Evolutionary conservation across 2,113 vertebrate species (phyloP).

Genomic region (Otolemur garnettii): DNA sequence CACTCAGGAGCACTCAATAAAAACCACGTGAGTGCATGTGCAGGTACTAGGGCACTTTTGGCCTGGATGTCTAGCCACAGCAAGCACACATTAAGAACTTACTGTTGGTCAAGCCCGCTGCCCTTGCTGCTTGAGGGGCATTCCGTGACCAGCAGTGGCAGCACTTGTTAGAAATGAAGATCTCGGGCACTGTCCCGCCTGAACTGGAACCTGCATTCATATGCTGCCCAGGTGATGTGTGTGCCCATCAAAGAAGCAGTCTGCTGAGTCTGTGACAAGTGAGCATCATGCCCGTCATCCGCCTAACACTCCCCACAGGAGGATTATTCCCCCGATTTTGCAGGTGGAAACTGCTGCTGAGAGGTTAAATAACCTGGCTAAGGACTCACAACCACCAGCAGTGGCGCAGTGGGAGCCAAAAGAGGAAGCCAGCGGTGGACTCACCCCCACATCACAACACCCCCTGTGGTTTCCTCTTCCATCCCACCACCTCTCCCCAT

Average conservation of each 20-base stretch:
- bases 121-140: not conserved
- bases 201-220: not conserved
- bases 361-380: not conserved
- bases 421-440: not conserved
- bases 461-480: not conserved
- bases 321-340: not conserved
- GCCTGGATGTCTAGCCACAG: not conserved
- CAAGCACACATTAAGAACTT: not conserved
- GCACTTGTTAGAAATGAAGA: not conserved
- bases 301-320: not conserved
- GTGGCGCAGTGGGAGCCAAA: not conserved
- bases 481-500: not conserved
- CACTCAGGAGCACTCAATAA: not conserved
- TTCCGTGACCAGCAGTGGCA: not conserved
- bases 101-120: fast-evolving
- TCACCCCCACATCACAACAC: not conserved
- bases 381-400: not conserved
- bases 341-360: not conserved
- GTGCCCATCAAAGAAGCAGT: not conserved
- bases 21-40: fast-evolving
- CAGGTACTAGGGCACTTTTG: not conserved
- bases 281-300: not conserved
- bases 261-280: not conserved
- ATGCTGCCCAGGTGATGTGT: not conserved
- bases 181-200: not conserved